These are phyloP conservation scores for Hippopotamyrus pictus DNA, from an alignment of 2,797 vertebrate species.

Conservation along the genomic window DNA sequence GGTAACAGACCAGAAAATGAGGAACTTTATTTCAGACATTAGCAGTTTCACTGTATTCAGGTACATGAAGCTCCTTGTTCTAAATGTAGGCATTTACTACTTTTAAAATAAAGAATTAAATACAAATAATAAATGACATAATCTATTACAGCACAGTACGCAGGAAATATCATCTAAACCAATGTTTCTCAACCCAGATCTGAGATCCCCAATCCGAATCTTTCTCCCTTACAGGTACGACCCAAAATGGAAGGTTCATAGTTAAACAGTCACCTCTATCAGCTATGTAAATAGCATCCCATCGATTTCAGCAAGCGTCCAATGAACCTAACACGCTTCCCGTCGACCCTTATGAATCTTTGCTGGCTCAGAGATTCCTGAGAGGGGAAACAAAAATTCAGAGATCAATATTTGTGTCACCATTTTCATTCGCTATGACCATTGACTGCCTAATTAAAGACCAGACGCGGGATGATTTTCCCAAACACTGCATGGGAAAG, in stretches of 20 bases:
- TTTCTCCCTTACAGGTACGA: conserved; percentile 41
- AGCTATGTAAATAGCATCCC: conserved; percentile 66
- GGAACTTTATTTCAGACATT: not conserved
- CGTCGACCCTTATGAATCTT: conserved; percentile 54
- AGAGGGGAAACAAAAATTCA: conserved; percentile 66
- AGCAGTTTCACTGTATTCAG: not conserved
- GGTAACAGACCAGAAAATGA: not conserved
- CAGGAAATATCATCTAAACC: not conserved
- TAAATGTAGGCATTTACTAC: not conserved
- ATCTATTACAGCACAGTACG: not conserved
- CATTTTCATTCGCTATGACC: conserved; percentile 72
- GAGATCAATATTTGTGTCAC: conserved; percentile 73
- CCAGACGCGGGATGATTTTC: conserved; percentile 57
- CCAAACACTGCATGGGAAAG: conserved; percentile 45
- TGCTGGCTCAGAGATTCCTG: conserved; percentile 59
- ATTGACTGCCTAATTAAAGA: conserved; percentile 73
- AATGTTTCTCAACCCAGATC: not conserved
- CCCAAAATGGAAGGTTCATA: conserved; percentile 56
- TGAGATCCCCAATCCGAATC: conserved; percentile 29
- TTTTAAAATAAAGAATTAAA: not conserved
- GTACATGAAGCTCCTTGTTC: not conserved
- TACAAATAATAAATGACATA: not conserved
- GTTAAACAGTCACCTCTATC: conserved; percentile 59
- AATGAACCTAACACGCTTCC: conserved; percentile 62
- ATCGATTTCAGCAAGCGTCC: conserved; percentile 70